These are phyloP conservation scores for Lamprologus tigripictilis DNA, from an alignment of 2,113 vertebrate genomes.

Conservation along the genomic window DNA sequence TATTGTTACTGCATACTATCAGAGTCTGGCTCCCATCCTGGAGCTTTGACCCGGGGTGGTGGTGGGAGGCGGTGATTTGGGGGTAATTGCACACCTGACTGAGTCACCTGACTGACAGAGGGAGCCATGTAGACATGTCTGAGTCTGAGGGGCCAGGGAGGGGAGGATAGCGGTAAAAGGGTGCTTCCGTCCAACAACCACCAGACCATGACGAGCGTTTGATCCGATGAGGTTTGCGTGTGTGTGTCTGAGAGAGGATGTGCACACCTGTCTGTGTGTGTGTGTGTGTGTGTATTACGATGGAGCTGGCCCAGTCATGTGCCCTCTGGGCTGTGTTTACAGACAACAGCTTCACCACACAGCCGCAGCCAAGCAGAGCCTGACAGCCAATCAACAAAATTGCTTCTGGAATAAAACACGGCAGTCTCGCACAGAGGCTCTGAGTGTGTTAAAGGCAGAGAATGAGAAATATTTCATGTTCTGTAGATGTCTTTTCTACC, in stretches of 20 bases:
- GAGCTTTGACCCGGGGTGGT: constrained; percentile 24
- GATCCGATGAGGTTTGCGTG: constrained; percentile 21
- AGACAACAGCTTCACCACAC: constrained; percentile 50
- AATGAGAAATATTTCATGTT: neutral
- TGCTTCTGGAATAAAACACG: constrained; percentile 21
- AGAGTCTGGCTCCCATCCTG: constrained; percentile 50
- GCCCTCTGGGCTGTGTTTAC: constrained; percentile 53
- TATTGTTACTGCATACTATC: constrained; percentile 59
- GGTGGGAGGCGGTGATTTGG: neutral
- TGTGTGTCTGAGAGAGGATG: neutral
- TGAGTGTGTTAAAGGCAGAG: neutral
- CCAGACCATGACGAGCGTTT: constrained; percentile 49
- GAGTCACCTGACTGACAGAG: constrained; percentile 55
- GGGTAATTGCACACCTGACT: constrained; percentile 58
- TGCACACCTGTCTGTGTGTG: neutral
- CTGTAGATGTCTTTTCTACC: neutral
- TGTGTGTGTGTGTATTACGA: constrained; percentile 8
- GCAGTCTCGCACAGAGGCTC: neutral
- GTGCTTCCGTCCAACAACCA: constrained; percentile 25
- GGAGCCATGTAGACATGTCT: constrained; percentile 38
- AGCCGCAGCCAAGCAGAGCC: constrained; percentile 45
- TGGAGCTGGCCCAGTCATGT: constrained; percentile 45
- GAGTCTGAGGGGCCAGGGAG: constrained; percentile 14
- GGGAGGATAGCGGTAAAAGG: constrained; percentile 6
- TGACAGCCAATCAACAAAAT: constrained; percentile 52